These are phyloP conservation scores for Apis cerana DNA, from an alignment of 1,140 invertebrate species.

Conservation along the genomic window DNA sequence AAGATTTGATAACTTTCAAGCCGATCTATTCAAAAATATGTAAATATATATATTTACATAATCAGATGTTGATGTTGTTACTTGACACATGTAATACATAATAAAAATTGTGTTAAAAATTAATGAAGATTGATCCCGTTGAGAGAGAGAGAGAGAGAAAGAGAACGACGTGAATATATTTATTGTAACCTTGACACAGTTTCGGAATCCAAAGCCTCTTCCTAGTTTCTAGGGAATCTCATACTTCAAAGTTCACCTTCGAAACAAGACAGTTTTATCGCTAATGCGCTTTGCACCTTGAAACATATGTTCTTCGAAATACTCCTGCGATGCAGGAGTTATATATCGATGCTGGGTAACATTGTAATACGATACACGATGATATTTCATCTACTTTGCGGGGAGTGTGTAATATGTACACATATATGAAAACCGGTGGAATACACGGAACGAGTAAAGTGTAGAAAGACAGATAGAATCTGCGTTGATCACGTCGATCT, in stretches of 20 bases:
- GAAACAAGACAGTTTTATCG: conserved; percentile 34
- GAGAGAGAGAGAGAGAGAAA: too few species aligned
- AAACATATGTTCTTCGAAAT: conserved; percentile 3
- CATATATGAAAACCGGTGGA: not conserved
- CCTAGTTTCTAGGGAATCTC: conserved; percentile 23
- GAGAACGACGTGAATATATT: conserved; percentile 4
- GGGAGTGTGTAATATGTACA: not conserved
- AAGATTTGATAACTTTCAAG: not conserved
- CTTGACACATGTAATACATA: not conserved
- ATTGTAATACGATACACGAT: conserved; percentile 23
- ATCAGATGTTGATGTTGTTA: not conserved
- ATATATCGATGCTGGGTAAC: conserved; percentile 24
- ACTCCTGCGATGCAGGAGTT: not conserved
- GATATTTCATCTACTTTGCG: conserved; percentile 35
- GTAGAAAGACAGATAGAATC: conserved; percentile 10
- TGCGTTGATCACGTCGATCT: not conserved
- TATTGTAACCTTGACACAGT: conserved; percentile 46
- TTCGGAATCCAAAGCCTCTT: conserved; percentile 1
- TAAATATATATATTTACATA: too few species aligned
- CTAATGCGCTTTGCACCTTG: conserved; percentile 11
- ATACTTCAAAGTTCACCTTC: not conserved
- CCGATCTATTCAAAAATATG: not conserved
- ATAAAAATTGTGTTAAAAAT: conserved; percentile 14
- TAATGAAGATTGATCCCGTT: conserved; percentile 27
- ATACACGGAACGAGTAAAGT: not conserved